phyloP scores from a whole-genome alignment of 2,797 vertebrate genomes.

The Gastrophryne carolinensis region DNA sequence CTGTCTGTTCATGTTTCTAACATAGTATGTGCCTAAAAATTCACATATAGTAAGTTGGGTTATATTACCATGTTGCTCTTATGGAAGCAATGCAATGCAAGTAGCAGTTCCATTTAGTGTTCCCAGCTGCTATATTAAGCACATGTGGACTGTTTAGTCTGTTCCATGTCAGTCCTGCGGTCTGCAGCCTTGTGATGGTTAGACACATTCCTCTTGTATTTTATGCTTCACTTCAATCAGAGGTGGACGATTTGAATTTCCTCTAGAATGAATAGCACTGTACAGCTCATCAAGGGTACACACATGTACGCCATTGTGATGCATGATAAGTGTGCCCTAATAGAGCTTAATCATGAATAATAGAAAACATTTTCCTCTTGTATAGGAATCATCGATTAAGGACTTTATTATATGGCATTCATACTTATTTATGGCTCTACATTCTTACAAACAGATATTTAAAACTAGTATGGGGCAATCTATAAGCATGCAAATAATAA shows the following conservation, averaged over 20 bases:
- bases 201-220: slow-evolving; percentile 7
- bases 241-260: background rate
- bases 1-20: too few relatives aligned
- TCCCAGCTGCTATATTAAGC: background rate
- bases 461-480: background rate
- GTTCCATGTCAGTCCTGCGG: background rate
- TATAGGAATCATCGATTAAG: background rate
- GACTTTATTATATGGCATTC: background rate
- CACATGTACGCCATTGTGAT: background rate
- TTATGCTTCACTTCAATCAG: background rate
- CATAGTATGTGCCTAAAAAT: too few relatives aligned
- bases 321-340: background rate
- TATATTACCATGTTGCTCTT: too few relatives aligned
- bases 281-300: background rate
- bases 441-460: background rate
- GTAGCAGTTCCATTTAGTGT: background rate
- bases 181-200: background rate
- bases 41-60: too few relatives aligned
- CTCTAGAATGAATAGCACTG: background rate
- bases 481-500: background rate
- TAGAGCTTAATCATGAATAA: background rate
- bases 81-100: too few relatives aligned
- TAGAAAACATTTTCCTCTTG: background rate
- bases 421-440: background rate
- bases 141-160: slow-evolving; percentile 14